Conservation (phyloP, 2,888 invertebrate species). For the Sympetrum striolatum region DNA sequence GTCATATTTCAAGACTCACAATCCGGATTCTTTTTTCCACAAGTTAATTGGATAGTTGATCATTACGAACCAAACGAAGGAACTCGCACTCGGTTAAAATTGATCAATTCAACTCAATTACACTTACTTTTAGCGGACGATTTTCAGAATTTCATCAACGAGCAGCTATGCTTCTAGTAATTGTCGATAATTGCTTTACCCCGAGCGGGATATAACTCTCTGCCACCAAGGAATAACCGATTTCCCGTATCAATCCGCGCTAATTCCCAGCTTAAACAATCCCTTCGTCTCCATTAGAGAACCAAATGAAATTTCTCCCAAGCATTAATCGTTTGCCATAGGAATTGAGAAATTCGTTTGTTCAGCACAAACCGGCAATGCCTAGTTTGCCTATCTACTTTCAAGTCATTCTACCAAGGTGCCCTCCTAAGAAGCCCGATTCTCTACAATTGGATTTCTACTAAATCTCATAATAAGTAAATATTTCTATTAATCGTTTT, state of each 20-base stretch:
- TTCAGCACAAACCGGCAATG: background rate
- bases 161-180: too few species aligned
- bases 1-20: too few species aligned
- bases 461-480: background rate
- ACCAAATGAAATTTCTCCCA: background rate
- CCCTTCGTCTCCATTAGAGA: background rate
- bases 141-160: too few species aligned
- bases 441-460: background rate
- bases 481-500: background rate
- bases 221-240: background rate
- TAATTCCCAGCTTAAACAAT: background rate
- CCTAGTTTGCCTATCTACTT: background rate
- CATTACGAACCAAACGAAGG: too few species aligned
- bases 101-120: too few species aligned
- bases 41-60: too few species aligned
- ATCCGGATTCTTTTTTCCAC: too few species aligned
- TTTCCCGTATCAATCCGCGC: background rate
- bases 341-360: conserved; percentile 2
- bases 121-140: too few species aligned
- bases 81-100: too few species aligned
- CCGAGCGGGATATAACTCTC: background rate
- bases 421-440: background rate
- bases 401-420: background rate
- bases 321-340: background rate
- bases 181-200: too few species aligned